phyloP scores from a whole-genome alignment of 2,113 vertebrate genomes.

The Muntiacus reevesi region DNA sequence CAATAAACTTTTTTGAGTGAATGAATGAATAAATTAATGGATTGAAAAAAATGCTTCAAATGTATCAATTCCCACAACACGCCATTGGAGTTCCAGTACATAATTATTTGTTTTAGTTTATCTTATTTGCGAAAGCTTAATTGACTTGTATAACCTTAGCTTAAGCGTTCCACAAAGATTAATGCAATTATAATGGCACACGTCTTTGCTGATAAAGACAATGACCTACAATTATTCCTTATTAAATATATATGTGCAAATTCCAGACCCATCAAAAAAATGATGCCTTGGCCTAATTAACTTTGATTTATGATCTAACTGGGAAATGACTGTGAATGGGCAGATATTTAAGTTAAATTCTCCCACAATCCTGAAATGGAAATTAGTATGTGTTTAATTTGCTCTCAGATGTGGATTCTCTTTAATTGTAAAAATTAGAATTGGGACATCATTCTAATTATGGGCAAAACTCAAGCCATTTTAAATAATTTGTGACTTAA shows the following conservation, averaged over 20 bases:
- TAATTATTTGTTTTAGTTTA: conserved; percentile 44
- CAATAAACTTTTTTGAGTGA: background rate
- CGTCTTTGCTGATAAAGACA: conserved; percentile 65
- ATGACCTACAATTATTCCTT: conserved; percentile 42
- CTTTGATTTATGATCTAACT: conserved; percentile 70
- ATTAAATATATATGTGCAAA: conserved; percentile 69
- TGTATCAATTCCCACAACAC: background rate
- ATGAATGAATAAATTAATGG: background rate
- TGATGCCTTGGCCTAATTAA: conserved; percentile 68
- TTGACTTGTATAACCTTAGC: conserved; percentile 42
- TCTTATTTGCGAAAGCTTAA: conserved; percentile 47
- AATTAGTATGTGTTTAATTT: conserved; percentile 22
- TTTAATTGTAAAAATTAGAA: background rate
- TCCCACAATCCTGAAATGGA: background rate
- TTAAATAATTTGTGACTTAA: background rate
- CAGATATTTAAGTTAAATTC: conserved; percentile 47
- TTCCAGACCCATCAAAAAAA: conserved; percentile 57
- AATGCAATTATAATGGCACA: conserved; percentile 52
- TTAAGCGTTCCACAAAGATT: conserved; percentile 48
- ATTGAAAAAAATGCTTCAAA: background rate
- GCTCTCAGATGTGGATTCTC: background rate
- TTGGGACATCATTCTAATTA: background rate
- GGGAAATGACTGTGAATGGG: conserved; percentile 47
- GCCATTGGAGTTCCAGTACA: background rate
- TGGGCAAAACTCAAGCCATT: conserved; percentile 5